A percentile compares a stretch with the other conserved stretches of the same genome.
Conservation (phyloP, 1,140 invertebrate genomes). For the Planococcus citri region DNA sequence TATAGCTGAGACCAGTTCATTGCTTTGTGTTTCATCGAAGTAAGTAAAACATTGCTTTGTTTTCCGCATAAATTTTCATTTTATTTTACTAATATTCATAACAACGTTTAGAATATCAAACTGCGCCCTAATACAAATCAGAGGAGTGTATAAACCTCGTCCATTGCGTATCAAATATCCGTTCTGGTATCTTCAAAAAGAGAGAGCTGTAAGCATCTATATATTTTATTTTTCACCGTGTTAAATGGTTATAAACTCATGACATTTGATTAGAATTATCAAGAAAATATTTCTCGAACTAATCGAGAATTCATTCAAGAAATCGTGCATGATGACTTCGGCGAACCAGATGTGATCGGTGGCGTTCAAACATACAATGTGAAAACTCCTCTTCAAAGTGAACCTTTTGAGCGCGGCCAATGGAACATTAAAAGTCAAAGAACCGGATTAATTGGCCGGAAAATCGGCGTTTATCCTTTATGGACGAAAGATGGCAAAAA, state of each 20-base stretch:
- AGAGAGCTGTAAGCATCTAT: conserved; percentile 26
- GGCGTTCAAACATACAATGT: conserved; percentile 36
- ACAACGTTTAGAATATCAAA: conserved; percentile 8
- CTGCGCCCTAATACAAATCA: neutral
- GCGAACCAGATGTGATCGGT: conserved; percentile 35
- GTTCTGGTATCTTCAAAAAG: conserved; percentile 29
- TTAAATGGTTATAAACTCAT: neutral
- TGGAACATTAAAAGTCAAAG: conserved; percentile 53
- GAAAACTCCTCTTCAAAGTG: conserved; percentile 42
- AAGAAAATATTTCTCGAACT: conserved; percentile 60
- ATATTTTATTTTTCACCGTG: neutral
- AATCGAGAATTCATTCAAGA: conserved; percentile 74
- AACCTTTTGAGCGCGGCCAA: conserved; percentile 38
- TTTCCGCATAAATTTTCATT: too few relatives aligned
- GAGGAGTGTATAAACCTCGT: conserved; percentile 9
- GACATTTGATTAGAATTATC: conserved; percentile 39
- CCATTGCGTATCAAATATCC: conserved; percentile 27
- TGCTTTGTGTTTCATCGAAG: neutral
- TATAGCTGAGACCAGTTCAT: neutral
- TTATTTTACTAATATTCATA: too few relatives aligned
- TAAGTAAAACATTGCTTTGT: neutral
- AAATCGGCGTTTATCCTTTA: conserved; percentile 85
- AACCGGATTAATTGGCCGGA: conserved; percentile 76
- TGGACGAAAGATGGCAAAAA: conserved; percentile 78
- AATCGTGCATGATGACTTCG: conserved; percentile 52